Base-by-base conservation (phyloP, 1,140 invertebrate species). In the Cheumatopsyche charites region DNA sequence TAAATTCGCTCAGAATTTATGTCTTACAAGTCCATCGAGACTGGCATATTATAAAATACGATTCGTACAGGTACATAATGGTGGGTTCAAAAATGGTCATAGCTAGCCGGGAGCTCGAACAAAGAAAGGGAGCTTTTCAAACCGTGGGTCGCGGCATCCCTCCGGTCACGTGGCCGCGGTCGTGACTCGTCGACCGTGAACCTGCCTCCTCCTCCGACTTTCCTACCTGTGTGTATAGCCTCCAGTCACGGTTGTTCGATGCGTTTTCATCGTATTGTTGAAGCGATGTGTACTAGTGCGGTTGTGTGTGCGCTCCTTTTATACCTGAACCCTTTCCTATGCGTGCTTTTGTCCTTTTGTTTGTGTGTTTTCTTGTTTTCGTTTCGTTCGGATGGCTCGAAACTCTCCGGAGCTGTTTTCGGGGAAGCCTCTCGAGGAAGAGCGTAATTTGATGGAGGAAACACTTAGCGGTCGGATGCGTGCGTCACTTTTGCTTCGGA, bases 121-220 rank as follows among this genome's bases (percentile, higher is more conserved):
- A 36, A 36, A 36, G 29, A n/a, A n/a, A 36, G 29, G 19, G 47
- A 1, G 55, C 55, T 25, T 13, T 25, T 25, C 55, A 23, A 58
- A 58, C 19, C 9, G 55, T 26, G 55, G 55, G 19, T 58, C 21
- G 55, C 55, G 19, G 19, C 19, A 15, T 19, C 19, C 47, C 47
- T 52, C 47, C 61, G 69, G 69, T 71, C 69, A 71, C 69, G 69
- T 71, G 69, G 43, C 26, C 43, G 21, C 42, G 61, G 69, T 71
- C 69, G 61, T 71, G 69, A 71, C 69, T 71, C 61, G 69, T 26
- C 69, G 69, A 36, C 69, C 69, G 62, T 71, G 69, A 71, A 71
- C 69, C 55, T 4, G 5, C 67, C 21, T 61, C 29, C 29, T 36
- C 29, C 29, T 36, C 29, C 29, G 3, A 36, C 29, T 15, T 45